Evolutionary conservation across 2,888 invertebrate species (phyloP).

Genomic region (Tolmerus cingulatus): DNA sequence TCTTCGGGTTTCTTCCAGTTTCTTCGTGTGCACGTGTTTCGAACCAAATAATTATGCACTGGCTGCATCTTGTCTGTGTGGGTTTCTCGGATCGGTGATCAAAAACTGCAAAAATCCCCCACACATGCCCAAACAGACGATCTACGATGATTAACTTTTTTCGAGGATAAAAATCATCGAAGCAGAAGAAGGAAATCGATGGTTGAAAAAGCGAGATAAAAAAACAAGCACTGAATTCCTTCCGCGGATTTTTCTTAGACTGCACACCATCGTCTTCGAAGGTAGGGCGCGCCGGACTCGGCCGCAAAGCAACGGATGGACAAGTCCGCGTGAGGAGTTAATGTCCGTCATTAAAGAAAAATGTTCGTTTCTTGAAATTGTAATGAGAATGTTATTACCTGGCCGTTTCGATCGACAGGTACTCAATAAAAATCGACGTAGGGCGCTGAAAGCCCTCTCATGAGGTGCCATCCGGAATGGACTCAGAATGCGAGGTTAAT

Average conservation of each 20-base stretch:
- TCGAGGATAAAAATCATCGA: not conserved
- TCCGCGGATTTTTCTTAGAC: slow-evolving; percentile 1
- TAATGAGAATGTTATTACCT: slow-evolving; percentile 15
- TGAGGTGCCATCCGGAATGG: not conserved
- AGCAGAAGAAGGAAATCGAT: not conserved
- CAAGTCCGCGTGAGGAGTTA: not conserved
- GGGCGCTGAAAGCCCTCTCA: not conserved
- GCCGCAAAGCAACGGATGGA: not conserved
- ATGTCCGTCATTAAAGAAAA: slow-evolving; percentile 16
- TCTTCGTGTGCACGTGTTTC: not conserved
- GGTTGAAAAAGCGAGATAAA: not conserved
- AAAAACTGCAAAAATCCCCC: not conserved
- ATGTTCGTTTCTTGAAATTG: slow-evolving; percentile 3
- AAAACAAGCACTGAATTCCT: slow-evolving; percentile 29
- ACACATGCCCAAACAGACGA: not conserved
- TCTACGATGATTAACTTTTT: slow-evolving; percentile 22
- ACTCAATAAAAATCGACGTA: not conserved
- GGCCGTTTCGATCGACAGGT: not conserved
- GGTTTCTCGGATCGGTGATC: not conserved
- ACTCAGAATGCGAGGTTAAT: not conserved
- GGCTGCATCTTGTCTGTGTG: not conserved
- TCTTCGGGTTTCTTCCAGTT: not conserved
- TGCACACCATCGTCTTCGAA: not conserved
- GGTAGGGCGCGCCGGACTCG: not conserved
- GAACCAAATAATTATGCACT: not conserved